Conservation (phyloP, 30 jellyfish, hydroid and myxozoan genomes). For the Aurelia sp. region DNA sequence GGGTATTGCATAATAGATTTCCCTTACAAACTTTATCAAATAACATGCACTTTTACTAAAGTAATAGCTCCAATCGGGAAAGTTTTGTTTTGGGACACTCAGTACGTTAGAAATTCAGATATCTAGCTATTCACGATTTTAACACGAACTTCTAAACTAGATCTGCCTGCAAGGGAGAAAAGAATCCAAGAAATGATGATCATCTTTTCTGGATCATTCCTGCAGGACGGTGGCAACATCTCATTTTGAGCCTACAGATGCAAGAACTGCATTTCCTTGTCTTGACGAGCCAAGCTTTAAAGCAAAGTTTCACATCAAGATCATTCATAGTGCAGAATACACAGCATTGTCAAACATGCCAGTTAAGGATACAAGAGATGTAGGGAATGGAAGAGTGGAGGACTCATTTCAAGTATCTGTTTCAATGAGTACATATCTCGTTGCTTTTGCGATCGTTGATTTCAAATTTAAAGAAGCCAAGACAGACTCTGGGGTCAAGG, state of each 20-base stretch:
- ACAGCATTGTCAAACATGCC: constrained; percentile 99
- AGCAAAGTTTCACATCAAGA: constrained; percentile 82
- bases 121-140: too few species aligned
- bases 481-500: constrained; percentile 90
- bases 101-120: too few species aligned
- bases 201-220: too few species aligned
- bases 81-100: too few species aligned
- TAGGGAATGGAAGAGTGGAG: constrained; percentile 51
- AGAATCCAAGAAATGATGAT: too few species aligned
- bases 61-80: too few species aligned
- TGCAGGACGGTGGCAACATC: constrained; percentile 91
- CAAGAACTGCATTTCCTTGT: constrained; percentile 96
- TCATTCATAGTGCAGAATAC: constrained; percentile 69
- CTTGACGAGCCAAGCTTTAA: constrained; percentile 96
- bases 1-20: too few species aligned
- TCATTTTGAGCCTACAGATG: constrained; percentile 99
- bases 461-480: constrained; percentile 77
- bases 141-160: too few species aligned
- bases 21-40: too few species aligned
- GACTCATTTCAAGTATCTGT: constrained; percentile 80
- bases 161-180: too few species aligned
- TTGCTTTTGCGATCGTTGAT: constrained; percentile 94
- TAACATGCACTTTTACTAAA: too few species aligned
- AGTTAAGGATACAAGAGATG: constrained; percentile 30
- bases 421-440: constrained; percentile 93